Percentiles rank a stretch among this genome's conserved stretches.
Conservation (phyloP, 2,888 invertebrate species). For the Spatulosminthurus flaviceps region DNA sequence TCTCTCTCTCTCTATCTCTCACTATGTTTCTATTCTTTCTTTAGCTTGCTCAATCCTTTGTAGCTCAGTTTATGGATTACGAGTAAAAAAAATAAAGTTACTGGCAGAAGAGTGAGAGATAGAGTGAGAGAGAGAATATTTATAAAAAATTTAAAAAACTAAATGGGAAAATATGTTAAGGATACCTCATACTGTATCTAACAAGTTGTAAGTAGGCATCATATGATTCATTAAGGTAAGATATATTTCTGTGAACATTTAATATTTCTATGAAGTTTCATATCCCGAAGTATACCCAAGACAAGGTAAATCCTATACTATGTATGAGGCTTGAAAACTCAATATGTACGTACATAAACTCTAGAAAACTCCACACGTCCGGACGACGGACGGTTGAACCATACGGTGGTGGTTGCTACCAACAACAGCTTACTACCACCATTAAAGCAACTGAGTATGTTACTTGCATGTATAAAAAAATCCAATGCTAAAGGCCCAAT, state of each 20-base stretch:
- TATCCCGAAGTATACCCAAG: no score
- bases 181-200: neutral
- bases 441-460: no score
- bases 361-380: no score
- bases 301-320: no score
- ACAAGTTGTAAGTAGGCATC: neutral
- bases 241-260: no score
- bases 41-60: constrained; percentile 19
- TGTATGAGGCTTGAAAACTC: no score
- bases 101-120: neutral
- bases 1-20: constrained; percentile 26
- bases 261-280: no score
- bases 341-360: no score
- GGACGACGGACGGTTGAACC: no score
- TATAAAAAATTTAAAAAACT: neutral
- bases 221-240: neutral
- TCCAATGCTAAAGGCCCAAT: neutral
- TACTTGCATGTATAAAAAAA: no score
- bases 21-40: constrained; percentile 21
- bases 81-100: neutral
- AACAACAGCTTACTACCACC: no score
- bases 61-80: constrained; percentile 1
- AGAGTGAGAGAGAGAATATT: neutral
- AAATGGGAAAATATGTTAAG: constrained; percentile 4
- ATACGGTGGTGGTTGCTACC: no score